Evolutionary conservation across 2,888 invertebrate genomes (phyloP), one percentile per base, ranked within the genome.

Genomic region (Carcina quercana): DNA sequence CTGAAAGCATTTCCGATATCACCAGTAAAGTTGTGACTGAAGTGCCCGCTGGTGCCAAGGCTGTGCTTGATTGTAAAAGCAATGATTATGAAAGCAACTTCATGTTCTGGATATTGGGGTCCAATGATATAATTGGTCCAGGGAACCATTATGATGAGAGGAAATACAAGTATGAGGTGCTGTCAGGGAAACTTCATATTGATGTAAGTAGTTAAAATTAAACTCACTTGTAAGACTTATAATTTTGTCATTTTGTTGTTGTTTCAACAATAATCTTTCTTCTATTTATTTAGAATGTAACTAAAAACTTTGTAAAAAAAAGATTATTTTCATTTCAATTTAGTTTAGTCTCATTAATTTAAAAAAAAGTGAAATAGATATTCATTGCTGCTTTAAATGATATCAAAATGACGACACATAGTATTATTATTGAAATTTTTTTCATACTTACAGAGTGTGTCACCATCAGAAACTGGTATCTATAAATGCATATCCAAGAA

Each of bases 131-230:
- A 19, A 86, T 91, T 42, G 89, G 90, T 2, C 90, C 90, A 13
- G 87, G 86, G 20, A 89, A 88, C 71, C 50, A 70, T 22, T 82
- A 85, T 54, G 86, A 89, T 63, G 78, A 74, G 42, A 70, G 75
- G 27, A 91, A 90, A 64, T 91, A 88, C 56, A 88, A 88, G 55
- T 91, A 89, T 68, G 88, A 89, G 70, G 88, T 90, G 7, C 69
- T 90, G 26, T 88, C 90, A 28, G 91, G 91, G 45, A 88, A 85
- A 50, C 82, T 91, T 20, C 84, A 79, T 33, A 89, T 91, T 44
- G 82, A 86, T 83, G 91, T 90, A 66, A 86, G 85, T 78, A 42
- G 15, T 24, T 6, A n/a, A n/a, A n/a, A n/a, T n/a, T n/a, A n/a
- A n/a, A n/a, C n/a, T n/a, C n/a, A n/a, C n/a, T n/a, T n/a, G n/a